These are phyloP conservation scores for Sebastes fasciatus DNA, from an alignment of 2,113 vertebrate species.

Conservation along the genomic window DNA sequence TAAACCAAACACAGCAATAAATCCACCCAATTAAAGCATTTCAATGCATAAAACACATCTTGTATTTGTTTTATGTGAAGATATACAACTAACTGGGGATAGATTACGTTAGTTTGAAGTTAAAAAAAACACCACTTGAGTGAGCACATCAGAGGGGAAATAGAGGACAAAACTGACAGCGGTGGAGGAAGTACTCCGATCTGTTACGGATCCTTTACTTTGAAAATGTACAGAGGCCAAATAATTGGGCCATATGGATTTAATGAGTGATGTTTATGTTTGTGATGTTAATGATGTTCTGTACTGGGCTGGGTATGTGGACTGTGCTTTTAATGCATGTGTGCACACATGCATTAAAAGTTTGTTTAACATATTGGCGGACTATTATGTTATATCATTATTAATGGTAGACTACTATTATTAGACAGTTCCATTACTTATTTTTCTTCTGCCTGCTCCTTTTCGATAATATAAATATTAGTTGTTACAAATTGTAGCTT, in stretches of 20 bases:
- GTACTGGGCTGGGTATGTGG: neutral
- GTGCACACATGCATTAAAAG: neutral
- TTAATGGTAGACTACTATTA: neutral
- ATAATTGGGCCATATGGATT: neutral
- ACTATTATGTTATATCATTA: neutral
- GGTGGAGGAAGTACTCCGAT: neutral
- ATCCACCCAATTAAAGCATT: slow-evolving; percentile 5
- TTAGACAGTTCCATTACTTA: neutral
- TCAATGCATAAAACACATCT: neutral
- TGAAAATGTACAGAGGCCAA: neutral
- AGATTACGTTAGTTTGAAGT: neutral
- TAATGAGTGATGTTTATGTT: neutral
- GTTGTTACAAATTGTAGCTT: neutral
- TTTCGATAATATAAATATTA: neutral
- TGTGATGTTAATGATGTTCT: neutral
- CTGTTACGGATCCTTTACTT: neutral
- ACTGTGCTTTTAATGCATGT: neutral
- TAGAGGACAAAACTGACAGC: neutral
- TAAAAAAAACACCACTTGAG: neutral
- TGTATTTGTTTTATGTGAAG: neutral
- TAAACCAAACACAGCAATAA: slow-evolving; percentile 40
- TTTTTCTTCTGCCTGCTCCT: neutral
- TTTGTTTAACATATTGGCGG: neutral
- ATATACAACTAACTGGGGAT: neutral
- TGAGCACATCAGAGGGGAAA: neutral